phyloP scores from a whole-genome alignment of 53 echinoderm and acorn worm species.

The Stichopus horrens region DNA sequence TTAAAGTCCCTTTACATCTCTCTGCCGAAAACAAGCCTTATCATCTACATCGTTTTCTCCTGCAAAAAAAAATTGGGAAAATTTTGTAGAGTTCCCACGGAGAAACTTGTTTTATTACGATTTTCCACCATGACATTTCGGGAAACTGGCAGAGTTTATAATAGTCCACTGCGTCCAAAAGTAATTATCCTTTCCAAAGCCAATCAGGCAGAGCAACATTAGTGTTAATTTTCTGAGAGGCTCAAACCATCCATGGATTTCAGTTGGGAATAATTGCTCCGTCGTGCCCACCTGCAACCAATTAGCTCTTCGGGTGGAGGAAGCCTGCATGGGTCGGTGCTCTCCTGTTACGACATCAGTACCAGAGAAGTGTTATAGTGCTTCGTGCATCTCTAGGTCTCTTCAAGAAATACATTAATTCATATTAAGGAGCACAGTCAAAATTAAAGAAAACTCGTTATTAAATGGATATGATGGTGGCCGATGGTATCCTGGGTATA shows the following conservation, averaged over 20 bases:
- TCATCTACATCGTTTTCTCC: too few species aligned
- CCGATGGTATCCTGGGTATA: too few species aligned
- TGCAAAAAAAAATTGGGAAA: too few species aligned
- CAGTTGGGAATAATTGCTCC: constrained; percentile 30
- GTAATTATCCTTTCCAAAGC: constrained; percentile 29
- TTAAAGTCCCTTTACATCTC: too few species aligned
- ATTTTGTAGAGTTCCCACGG: neutral
- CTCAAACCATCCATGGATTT: constrained; percentile 25
- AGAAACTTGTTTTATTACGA: neutral
- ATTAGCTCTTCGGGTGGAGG: constrained; percentile 12
- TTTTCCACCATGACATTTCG: neutral
- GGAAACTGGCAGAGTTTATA: neutral
- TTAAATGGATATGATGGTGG: too few species aligned
- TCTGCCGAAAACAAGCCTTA: too few species aligned
- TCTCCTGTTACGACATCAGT: neutral
- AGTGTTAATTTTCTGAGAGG: constrained; percentile 29
- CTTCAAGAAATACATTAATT: neutral
- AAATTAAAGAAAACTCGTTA: too few species aligned
- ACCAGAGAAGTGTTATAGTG: neutral
- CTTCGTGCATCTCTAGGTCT: neutral
- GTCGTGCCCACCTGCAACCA: constrained; percentile 29
- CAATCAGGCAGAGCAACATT: constrained; percentile 31
- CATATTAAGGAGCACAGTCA: too few species aligned
- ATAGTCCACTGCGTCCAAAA: constrained; percentile 26
- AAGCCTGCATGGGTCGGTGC: neutral